These are phyloP conservation scores for Pteropus rufus DNA, from an alignment of 2,797 vertebrate species.

Conservation along the genomic window DNA sequence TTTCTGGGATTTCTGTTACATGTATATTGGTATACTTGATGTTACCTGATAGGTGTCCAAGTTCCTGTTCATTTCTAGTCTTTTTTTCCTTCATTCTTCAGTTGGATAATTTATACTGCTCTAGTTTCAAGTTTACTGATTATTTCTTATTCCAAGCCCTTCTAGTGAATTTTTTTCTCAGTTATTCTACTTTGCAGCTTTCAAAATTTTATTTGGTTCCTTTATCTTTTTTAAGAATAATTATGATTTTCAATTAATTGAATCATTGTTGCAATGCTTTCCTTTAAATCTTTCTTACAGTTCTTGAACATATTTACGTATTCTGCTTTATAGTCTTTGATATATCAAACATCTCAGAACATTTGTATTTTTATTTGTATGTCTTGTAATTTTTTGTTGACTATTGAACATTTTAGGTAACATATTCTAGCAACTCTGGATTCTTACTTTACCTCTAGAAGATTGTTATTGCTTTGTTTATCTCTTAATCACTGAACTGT, in stretches of 20 bases:
- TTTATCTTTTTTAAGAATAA: background rate
- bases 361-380: slow-evolving; percentile 38
- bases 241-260: background rate
- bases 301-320: slow-evolving; percentile 17
- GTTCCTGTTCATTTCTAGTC: background rate
- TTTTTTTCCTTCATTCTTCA: background rate
- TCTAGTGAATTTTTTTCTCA: slow-evolving; percentile 25
- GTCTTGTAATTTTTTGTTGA: slow-evolving; percentile 9
- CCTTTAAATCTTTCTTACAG: slow-evolving; percentile 23
- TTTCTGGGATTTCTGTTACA: background rate
- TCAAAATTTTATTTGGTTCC: slow-evolving; percentile 12
- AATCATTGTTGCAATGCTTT: background rate
- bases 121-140: background rate
- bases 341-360: slow-evolving; percentile 3
- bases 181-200: background rate
- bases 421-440: slow-evolving; percentile 13
- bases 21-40: background rate
- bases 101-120: background rate
- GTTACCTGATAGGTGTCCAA: background rate
- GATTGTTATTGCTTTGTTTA: slow-evolving; percentile 8
- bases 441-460: slow-evolving; percentile 42
- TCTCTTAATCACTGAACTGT: background rate
- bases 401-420: background rate
- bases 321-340: slow-evolving; percentile 1
- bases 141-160: background rate